phyloP scores from a whole-genome alignment of 2,113 vertebrate genomes.

The Tachysurus fulvidraco region DNA sequence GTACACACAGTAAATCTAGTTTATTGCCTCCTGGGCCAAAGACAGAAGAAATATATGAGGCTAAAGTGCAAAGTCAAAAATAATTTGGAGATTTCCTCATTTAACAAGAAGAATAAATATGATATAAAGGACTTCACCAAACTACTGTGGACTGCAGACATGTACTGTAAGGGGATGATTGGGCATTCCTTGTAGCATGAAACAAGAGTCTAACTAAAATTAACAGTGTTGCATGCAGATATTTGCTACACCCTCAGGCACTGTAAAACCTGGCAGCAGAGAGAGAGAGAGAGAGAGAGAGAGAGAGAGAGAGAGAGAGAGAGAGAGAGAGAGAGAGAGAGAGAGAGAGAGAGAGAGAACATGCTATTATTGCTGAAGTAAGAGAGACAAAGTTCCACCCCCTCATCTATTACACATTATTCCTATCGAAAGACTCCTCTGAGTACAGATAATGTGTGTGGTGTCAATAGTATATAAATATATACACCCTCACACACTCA shows the following conservation, averaged over 20 bases:
- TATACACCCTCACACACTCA: constrained; percentile 44
- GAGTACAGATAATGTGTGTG: constrained; percentile 57
- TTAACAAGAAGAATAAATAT: neutral
- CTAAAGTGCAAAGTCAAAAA: neutral
- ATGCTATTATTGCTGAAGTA: constrained; percentile 52
- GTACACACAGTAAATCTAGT: neutral
- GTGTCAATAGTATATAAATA: constrained; percentile 54
- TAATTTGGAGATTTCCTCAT: neutral
- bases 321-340: constrained; percentile 13
- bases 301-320: constrained; percentile 1
- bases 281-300: constrained; percentile 10
- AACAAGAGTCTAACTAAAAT: constrained; percentile 15
- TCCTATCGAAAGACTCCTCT: constrained; percentile 54
- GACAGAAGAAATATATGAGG: neutral
- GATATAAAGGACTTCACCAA: neutral
- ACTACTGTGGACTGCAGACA: neutral
- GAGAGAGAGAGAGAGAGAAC: too few species aligned
- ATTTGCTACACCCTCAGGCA: constrained; percentile 11
- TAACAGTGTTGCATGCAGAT: constrained; percentile 20
- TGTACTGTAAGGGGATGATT: neutral
- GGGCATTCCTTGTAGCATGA: neutral
- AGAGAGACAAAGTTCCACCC: constrained; percentile 56
- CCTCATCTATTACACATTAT: constrained; percentile 54
- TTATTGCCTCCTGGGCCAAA: constrained; percentile 8
- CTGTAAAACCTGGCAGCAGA: constrained; percentile 5